Percentiles rank a stretch among this genome's conserved stretches.
Evolutionary conservation across 1,140 invertebrate species (phyloP).

Genomic region (Drosophila ercepeae): DNA sequence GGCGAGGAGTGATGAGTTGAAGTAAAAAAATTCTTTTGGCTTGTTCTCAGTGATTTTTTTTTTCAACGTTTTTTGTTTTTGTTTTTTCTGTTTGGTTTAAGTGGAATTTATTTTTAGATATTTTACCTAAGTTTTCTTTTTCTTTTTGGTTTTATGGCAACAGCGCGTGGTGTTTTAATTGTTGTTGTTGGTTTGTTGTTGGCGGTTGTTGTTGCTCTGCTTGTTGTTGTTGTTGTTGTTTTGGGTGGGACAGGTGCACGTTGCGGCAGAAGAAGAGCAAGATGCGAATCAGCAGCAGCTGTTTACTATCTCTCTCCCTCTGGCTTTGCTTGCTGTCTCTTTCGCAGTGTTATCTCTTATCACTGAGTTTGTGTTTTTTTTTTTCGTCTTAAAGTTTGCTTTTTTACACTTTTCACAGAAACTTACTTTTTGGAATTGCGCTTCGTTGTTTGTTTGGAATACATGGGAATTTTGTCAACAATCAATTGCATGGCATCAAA

Average conservation of each 20-base stretch:
- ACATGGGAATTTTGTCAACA: constrained; percentile 84
- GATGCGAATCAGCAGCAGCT: constrained; percentile 35
- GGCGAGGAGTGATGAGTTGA: constrained; percentile 25
- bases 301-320: constrained; percentile 19
- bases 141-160: constrained; percentile 63
- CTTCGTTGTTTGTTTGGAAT: constrained; percentile 84
- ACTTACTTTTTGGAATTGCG: constrained; percentile 84
- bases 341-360: constrained; percentile 38
- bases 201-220: constrained; percentile 18
- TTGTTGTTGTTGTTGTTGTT: constrained; percentile 33
- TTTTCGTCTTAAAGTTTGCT: constrained; percentile 10
- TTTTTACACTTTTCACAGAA: constrained; percentile 26
- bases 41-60: constrained; percentile 39
- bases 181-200: constrained; percentile 28
- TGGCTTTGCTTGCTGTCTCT: constrained; percentile 33
- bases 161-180: constrained; percentile 52
- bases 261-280: constrained; percentile 28
- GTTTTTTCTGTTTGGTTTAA: constrained; percentile 50
- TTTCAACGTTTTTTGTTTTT: constrained; percentile 36
- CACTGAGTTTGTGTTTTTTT: constrained; percentile 6
- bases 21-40: constrained; percentile 52
- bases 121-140: constrained; percentile 81
- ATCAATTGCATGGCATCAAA: constrained; percentile 83
- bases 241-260: constrained; percentile 48
- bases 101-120: constrained; percentile 82